phyloP scores from a whole-genome alignment of 2,888 invertebrate genomes.

The Netelia fuscicornis region DNA sequence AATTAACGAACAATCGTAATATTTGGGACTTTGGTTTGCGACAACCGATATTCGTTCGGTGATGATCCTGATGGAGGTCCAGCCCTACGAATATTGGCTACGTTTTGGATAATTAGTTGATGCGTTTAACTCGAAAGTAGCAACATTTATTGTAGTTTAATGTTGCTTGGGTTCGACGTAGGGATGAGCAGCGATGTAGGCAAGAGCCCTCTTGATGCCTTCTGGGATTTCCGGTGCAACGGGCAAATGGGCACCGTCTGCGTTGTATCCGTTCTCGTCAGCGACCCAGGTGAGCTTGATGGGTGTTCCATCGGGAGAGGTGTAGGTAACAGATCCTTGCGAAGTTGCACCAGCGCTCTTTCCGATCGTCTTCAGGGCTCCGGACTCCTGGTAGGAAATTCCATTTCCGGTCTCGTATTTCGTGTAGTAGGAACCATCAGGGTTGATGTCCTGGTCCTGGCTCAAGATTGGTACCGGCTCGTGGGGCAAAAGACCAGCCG shows the following conservation, averaged over 20 bases:
- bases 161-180: slow-evolving; percentile 54
- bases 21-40: not conserved
- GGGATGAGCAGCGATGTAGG: slow-evolving; percentile 69
- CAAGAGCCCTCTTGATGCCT: slow-evolving; percentile 67
- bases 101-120: not conserved
- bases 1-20: not conserved
- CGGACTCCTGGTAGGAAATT: slow-evolving; percentile 61
- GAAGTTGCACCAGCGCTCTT: slow-evolving; percentile 28
- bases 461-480: slow-evolving; percentile 65
- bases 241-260: slow-evolving; percentile 68
- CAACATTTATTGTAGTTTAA: slow-evolving; percentile 11
- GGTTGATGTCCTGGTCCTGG: slow-evolving; percentile 66
- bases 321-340: slow-evolving; percentile 61
- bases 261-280: slow-evolving; percentile 67
- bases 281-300: slow-evolving; percentile 63
- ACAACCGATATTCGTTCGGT: not conserved
- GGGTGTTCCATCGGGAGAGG: slow-evolving; percentile 69
- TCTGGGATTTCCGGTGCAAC: slow-evolving; percentile 66
- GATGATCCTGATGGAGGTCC: not conserved
- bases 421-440: slow-evolving; percentile 67
- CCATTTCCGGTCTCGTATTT: slow-evolving; percentile 69
- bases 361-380: slow-evolving; percentile 54
- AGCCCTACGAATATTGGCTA: not conserved
- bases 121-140: not conserved
- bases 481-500: slow-evolving; percentile 51